Evolutionary conservation across 2,113 vertebrate species (phyloP), one percentile per base, ranked within the genome.

Genomic region (Chaenocephalus aceratus): DNA sequence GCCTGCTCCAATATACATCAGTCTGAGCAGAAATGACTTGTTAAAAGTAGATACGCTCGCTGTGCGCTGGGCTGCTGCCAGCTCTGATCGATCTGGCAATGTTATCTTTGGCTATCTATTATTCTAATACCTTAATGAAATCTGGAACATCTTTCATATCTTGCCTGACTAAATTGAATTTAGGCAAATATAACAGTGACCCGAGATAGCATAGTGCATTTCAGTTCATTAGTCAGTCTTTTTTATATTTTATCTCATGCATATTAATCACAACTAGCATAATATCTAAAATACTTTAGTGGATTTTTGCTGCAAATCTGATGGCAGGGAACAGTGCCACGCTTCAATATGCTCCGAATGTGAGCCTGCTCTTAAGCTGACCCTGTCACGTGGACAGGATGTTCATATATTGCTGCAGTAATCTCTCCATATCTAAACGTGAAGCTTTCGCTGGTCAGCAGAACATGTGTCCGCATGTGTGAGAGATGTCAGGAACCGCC

Each of bases 391-490:
- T 66, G 54, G 71, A 5, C 46, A 36, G 80, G 77, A 62, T 83
- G 77, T 82, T 89, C 83, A 85, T 82, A 89, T 86, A 91, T 71
- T 74, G 80, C 83, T 72, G 71, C 26, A 23, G 80, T 52, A 81
- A 89, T 85, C 74, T 83, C 72, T 73, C 63, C 65, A 0, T 59
- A 88, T 88, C 79, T 53, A 69, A 58, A 89, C 36, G 36, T 45
- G 66, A 63, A 72, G 70, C 46, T 83, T 84, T 72, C 69, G 58
- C 78, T 84, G 88, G 86, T 92, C 93, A 93, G 93, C 82, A 90
- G 79, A 88, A 90, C 86, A 80, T 62, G 36, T 82, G 76, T 90
- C 54, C 82, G 75, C 81, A 89, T 75, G 68, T 49, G 49, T 68
- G 66, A 75, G 70, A 84, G 66, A 76, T 87, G 86, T 88, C 83